These are phyloP conservation scores for Liasis olivaceus DNA, from an alignment of 2,797 vertebrate genomes.

Conservation along the genomic window DNA sequence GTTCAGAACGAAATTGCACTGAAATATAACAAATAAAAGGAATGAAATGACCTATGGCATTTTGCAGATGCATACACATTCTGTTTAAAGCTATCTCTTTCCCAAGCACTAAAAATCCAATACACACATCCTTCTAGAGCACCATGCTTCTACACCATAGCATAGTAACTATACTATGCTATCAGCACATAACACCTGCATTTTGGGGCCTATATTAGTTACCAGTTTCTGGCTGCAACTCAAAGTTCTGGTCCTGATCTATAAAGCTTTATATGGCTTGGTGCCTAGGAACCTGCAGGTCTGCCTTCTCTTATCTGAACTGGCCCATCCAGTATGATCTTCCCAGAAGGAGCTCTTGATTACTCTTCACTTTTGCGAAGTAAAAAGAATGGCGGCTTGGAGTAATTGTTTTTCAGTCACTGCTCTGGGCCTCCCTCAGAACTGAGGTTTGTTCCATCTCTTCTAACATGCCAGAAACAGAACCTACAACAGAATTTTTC, in stretches of 20 bases:
- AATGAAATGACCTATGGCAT: neutral
- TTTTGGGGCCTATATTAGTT: neutral
- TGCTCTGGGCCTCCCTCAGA: neutral
- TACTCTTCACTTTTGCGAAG: neutral
- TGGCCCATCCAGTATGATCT: neutral
- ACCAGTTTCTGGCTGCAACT: neutral
- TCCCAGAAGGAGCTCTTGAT: neutral
- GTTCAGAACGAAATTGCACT: neutral
- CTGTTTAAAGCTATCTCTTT: neutral
- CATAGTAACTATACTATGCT: neutral
- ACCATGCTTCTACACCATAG: neutral
- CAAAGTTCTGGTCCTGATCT: too few species aligned
- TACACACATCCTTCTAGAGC: neutral
- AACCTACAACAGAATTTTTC: neutral
- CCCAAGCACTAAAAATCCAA: neutral
- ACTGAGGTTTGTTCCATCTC: neutral
- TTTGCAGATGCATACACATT: neutral
- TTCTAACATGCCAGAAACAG: neutral
- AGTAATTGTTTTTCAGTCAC: neutral
- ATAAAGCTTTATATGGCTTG: too few species aligned
- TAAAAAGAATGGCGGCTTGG: neutral
- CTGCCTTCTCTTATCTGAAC: neutral
- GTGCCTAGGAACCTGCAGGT: neutral
- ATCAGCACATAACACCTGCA: neutral
- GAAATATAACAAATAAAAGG: conserved; percentile 4